Evolutionary conservation across 2,113 vertebrate species (phyloP).

Genomic region (Scolopax mira): DNA sequence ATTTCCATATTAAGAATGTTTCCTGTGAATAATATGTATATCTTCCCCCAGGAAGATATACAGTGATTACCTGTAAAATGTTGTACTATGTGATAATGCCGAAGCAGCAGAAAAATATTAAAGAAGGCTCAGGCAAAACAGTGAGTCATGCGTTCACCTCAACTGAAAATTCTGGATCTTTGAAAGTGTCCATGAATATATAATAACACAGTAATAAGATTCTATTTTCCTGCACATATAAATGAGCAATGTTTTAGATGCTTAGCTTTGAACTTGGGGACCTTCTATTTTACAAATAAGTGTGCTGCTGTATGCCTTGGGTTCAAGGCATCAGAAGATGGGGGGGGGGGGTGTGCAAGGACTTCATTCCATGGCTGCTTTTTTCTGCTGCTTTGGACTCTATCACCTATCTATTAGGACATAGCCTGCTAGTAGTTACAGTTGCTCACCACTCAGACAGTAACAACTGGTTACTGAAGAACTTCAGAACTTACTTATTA

Average conservation of each 20-base stretch:
- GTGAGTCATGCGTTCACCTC: not conserved
- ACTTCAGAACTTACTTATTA: not conserved
- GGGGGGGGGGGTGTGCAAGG: not conserved
- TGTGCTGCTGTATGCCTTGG: not conserved
- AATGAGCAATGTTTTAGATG: not conserved
- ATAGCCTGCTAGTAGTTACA: not conserved
- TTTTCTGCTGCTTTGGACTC: not conserved
- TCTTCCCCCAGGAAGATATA: not conserved
- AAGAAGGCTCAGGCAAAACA: not conserved
- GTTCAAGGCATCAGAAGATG: not conserved
- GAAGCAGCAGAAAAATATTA: not conserved
- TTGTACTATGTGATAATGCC: not conserved
- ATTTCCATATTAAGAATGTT: not conserved
- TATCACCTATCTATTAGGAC: not conserved
- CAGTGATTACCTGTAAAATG: not conserved
- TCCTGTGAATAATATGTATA: not conserved
- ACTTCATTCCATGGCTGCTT: not conserved
- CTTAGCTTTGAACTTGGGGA: not conserved
- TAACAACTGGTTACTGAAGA: not conserved
- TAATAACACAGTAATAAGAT: not conserved
- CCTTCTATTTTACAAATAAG: not conserved
- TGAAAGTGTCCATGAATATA: slow-evolving; percentile 17
- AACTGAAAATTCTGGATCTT: not conserved
- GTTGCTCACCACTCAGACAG: not conserved
- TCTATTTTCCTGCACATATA: not conserved